Base-by-base conservation (phyloP, 2,888 invertebrate genomes). In the Dasypolia templi region DNA sequence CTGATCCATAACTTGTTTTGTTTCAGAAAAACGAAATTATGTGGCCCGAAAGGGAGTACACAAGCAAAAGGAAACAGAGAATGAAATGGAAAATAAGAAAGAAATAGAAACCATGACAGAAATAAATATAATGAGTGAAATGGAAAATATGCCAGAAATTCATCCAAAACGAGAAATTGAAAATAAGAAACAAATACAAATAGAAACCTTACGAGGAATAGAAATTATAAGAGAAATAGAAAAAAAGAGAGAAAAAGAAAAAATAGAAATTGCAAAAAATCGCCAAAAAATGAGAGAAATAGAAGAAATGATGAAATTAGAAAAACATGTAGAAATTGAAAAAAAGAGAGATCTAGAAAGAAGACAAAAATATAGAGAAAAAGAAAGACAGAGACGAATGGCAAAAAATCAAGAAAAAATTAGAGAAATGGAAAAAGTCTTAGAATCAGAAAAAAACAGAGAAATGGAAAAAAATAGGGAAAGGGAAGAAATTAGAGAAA, bases 281-380 rank as follows among this genome's bases (percentile, higher is more conserved):
- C 29, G 56, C 29, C 42, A n/a, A n/a, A 72, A 29, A 58, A 72
- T 72, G 26, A 72, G 72, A n/a, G 72, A 72, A 72, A 72, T 72
- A 56, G 55, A 72, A 49, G 46, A 39, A 71, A 55, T 22, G 17
- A 71, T 72, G 19, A 29, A n/a, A 58, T 6, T 11, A 2, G 19
- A 72, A 72, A 72, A 29, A 39, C 39, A 46, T 6, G 17, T 19
- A 26, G 55, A 58, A 39, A 29, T n/a, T 0, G 56, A 72, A 39
- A 49, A 58, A 39, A 29, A 19, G 9, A 58, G 14, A 39, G 72
- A 58, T 49, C 6, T 17, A 0, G 46, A 58, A n/a, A 49, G 56
- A 26, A 44, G 0, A 42, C n/a, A 51, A 12, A 70, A 32, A 56
- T 2, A 9, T 7, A 46, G 22, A 39, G 46, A 72, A 39, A 17